Conservation (phyloP, 2,888 invertebrate genomes). For the Aethes cnicana region DNA sequence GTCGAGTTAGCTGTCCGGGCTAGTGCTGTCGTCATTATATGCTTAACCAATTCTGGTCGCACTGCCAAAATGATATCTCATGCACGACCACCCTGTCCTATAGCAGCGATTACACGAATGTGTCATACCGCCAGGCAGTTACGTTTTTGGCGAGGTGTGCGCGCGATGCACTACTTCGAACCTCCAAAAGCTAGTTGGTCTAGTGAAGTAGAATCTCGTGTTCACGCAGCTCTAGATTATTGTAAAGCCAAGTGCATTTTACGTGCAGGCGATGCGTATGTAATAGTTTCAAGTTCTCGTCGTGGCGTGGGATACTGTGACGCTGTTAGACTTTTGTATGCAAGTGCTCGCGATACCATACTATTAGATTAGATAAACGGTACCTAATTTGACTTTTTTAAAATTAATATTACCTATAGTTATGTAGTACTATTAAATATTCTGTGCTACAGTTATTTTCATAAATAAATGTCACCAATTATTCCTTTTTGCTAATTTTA, state of each 20-base stretch:
- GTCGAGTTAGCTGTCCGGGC: conserved; percentile 68
- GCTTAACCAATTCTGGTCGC: conserved; percentile 87
- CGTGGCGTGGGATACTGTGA: conserved; percentile 73
- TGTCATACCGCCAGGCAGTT: conserved; percentile 85
- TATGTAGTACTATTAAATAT: too few species aligned
- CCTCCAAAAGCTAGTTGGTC: conserved; percentile 54
- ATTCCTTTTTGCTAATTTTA: too few species aligned
- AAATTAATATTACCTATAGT: too few species aligned
- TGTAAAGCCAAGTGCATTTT: conserved; percentile 70
- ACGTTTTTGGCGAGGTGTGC: conserved; percentile 76
- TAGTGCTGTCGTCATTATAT: conserved; percentile 83
- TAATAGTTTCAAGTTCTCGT: conserved; percentile 64
- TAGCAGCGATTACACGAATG: conserved; percentile 87
- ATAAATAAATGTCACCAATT: too few species aligned
- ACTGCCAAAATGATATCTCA: conserved; percentile 87
- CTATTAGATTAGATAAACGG: conserved; percentile 36
- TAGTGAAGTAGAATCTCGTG: conserved; percentile 63
- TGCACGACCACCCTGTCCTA: conserved; percentile 87
- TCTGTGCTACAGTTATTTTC: too few species aligned
- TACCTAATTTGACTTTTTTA: too few species aligned
- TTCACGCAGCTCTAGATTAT: conserved; percentile 68
- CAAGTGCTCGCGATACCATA: conserved; percentile 63
- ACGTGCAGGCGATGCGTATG: conserved; percentile 68
- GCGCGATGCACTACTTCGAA: conserved; percentile 79
- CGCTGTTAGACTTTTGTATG: conserved; percentile 64